Conservation (phyloP, 2,888 invertebrate species). For the Drosophila demipolita region DNA sequence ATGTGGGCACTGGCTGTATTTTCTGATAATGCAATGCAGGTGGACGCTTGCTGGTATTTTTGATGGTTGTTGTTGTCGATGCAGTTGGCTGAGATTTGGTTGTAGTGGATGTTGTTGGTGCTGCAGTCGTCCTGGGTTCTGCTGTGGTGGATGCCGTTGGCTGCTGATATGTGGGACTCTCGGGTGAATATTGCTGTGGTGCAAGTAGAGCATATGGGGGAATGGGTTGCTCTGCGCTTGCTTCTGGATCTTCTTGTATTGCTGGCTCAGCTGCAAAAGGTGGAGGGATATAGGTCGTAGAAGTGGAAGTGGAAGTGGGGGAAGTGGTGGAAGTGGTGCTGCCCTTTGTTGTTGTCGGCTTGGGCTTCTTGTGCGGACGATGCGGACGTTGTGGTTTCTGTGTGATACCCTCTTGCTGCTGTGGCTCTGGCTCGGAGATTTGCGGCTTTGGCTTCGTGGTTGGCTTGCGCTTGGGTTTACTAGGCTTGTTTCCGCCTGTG, state of each 20-base stretch:
- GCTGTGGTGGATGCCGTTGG: slow-evolving; percentile 11
- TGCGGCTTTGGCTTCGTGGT: slow-evolving; percentile 62
- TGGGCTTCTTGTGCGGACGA: slow-evolving; percentile 58
- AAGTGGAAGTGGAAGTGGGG: slow-evolving; percentile 20
- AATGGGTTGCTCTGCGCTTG: neutral
- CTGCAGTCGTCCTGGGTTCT: slow-evolving; percentile 15
- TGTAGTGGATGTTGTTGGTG: slow-evolving; percentile 29
- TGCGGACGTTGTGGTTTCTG: slow-evolving; percentile 43
- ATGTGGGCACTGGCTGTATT: slow-evolving; percentile 44
- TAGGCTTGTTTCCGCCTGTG: slow-evolving; percentile 21
- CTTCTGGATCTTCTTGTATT: slow-evolving; percentile 9
- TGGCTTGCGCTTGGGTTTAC: slow-evolving; percentile 48
- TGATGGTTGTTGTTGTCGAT: slow-evolving; percentile 20
- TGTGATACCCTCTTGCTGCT: slow-evolving; percentile 36
- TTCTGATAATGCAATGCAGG: slow-evolving; percentile 61
- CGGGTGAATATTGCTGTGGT: slow-evolving; percentile 7
- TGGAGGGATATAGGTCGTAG: neutral
- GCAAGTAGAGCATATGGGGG: neutral
- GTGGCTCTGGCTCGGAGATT: slow-evolving; percentile 34
- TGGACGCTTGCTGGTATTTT: slow-evolving; percentile 25
- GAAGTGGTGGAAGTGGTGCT: slow-evolving; percentile 38
- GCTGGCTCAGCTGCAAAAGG: slow-evolving; percentile 30
- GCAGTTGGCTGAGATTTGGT: slow-evolving; percentile 19
- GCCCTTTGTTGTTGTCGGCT: slow-evolving; percentile 55
- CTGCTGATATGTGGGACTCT: slow-evolving; percentile 22